Conservation (phyloP, 2,888 invertebrate species). For the Caenorhabditis sp. region DNA sequence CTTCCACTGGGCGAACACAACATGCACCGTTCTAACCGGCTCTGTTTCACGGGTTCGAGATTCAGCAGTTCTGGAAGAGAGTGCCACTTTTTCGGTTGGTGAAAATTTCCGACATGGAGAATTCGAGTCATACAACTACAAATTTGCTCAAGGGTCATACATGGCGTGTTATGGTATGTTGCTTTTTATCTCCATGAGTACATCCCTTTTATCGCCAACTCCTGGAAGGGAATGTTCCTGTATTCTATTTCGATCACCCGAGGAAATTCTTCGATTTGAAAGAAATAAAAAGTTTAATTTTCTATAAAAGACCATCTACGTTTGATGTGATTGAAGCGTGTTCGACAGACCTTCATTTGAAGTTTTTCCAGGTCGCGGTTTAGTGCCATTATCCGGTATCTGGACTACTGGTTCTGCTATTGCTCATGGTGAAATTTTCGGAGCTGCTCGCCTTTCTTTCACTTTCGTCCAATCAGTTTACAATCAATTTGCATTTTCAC, state of each 20-base stretch:
- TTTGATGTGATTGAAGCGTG: too few relatives aligned
- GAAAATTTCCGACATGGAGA: slow-evolving; percentile 67
- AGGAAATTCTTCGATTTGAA: too few relatives aligned
- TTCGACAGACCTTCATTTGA: too few relatives aligned
- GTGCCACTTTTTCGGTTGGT: slow-evolving; percentile 58
- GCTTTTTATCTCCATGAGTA: too few relatives aligned
- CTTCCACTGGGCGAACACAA: slow-evolving; percentile 68
- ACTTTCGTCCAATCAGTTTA: slow-evolving; percentile 39
- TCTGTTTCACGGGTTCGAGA: slow-evolving; percentile 53
- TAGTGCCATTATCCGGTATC: slow-evolving; percentile 49
- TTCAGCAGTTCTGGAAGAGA: slow-evolving; percentile 28
- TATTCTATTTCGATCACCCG: too few relatives aligned
- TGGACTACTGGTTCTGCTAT: slow-evolving; percentile 19
- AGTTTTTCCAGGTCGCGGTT: slow-evolving; percentile 47
- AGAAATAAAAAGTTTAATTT: too few relatives aligned
- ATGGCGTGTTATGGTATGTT: slow-evolving; percentile 63
- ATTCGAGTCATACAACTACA: slow-evolving; percentile 65
- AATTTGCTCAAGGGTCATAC: slow-evolving; percentile 55
- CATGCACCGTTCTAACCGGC: slow-evolving; percentile 69
- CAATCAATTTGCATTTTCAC: slow-evolving; percentile 32
- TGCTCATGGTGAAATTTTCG: slow-evolving; percentile 52
- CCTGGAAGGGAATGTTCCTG: too few relatives aligned
- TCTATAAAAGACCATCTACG: too few relatives aligned
- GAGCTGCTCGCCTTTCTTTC: slow-evolving; percentile 38
- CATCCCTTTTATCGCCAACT: too few relatives aligned